phyloP scores from a whole-genome alignment of 2,888 invertebrate species.

The Limnephilus marmoratus region DNA sequence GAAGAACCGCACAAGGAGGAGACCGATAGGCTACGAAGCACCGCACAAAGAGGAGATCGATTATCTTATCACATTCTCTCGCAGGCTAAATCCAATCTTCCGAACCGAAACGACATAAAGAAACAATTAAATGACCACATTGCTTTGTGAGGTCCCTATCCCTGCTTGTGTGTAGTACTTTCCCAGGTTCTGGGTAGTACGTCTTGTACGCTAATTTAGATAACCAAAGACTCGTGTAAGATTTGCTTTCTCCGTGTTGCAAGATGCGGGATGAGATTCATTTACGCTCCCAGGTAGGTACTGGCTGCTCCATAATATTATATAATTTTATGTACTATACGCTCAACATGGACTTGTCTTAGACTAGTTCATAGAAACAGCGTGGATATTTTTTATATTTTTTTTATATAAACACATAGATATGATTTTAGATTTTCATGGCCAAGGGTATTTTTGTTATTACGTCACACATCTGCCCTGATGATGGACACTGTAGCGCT shows the following conservation, averaged over 20 bases:
- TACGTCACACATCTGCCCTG: no score
- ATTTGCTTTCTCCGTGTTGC: slow-evolving; percentile 34
- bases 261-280: slow-evolving; percentile 37
- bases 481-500: no score
- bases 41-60: no score
- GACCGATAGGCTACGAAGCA: no score
- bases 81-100: background rate
- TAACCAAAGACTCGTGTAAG: slow-evolving; percentile 50
- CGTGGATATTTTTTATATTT: no score
- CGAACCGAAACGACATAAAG: background rate
- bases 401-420: no score
- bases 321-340: background rate
- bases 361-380: background rate
- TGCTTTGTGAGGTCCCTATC: background rate
- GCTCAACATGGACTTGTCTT: background rate
- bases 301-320: background rate
- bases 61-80: no score
- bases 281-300: slow-evolving; percentile 13
- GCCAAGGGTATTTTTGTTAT: no score
- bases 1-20: no score
- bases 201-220: slow-evolving; percentile 49
- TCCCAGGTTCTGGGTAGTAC: background rate
- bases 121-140: background rate
- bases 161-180: background rate
- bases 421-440: no score